Conservation (phyloP, 2,888 invertebrate genomes). For the Willowsia nigromaculata region DNA sequence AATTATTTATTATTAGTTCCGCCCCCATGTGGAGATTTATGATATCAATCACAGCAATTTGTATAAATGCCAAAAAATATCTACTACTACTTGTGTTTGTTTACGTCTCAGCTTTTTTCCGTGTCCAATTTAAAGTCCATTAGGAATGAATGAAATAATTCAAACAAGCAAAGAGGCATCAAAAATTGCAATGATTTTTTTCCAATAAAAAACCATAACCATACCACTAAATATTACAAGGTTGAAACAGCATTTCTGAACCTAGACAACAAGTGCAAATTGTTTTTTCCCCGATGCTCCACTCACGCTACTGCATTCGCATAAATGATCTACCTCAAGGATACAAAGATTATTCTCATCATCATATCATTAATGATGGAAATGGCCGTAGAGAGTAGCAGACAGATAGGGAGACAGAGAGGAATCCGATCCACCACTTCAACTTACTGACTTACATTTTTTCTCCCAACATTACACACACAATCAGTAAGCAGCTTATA, state of each 20-base stretch:
- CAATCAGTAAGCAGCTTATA: not conserved
- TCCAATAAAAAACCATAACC: not conserved
- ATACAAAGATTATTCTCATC: constrained; percentile 38
- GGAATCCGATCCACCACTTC: not conserved
- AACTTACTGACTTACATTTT: constrained; percentile 32
- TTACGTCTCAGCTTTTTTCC: not conserved
- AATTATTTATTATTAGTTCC: not conserved
- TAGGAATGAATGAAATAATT: no score
- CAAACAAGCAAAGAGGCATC: not conserved
- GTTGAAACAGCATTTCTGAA: not conserved
- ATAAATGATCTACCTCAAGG: constrained; percentile 66
- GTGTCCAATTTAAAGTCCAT: constrained; percentile 12
- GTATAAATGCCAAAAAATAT: not conserved
- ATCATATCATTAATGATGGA: not conserved
- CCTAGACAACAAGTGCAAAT: constrained; percentile 15
- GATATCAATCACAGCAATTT: constrained; percentile 20
- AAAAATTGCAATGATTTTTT: not conserved
- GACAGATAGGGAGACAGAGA: not conserved
- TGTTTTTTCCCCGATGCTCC: not conserved
- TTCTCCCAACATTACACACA: not conserved
- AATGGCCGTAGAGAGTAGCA: not conserved
- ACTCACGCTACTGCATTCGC: not conserved
- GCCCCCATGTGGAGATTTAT: not conserved
- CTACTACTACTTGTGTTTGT: not conserved
- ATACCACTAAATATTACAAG: not conserved